Base-by-base conservation (phyloP, 2,797 vertebrate genomes). In the Arnoldichthys spilopterus region DNA sequence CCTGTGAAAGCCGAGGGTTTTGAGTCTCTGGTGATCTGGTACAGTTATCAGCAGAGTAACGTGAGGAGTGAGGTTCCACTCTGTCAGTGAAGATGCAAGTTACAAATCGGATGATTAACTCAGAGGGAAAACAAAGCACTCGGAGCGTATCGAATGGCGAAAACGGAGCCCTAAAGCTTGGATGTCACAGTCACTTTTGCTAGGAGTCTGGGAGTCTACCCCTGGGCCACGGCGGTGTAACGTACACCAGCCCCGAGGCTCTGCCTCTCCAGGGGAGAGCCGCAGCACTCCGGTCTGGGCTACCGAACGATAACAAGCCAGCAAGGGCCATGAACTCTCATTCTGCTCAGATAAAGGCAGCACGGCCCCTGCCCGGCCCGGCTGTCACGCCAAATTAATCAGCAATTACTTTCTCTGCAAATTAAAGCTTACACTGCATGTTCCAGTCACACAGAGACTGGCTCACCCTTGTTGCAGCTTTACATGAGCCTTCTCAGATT, bases 301-400 rank as follows among this genome's bases (percentile, higher is more conserved):
- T 86, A 87, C 81, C 87, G 89, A 90, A 87, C 85, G 87, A 90
- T 89, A 84, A 87, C 90, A 90, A 80, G 86, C 86, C 87, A 88
- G 59, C 81, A 87, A 66, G 71, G 59, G 68, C 34, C 59, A 18
- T 66, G 76, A 93, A 87, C 89, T 85, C 89, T 91, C 91, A 93
- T 92, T 90, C 89, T 73, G 87, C 87, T 90, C 87, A 89, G 88
- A 88, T 76, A 43, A 74, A 74, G 77, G 84, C 73, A 82, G 76
- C 67, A 74, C 86, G 85, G 84, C 78, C 76, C 76, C 77, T 80
- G 78, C 86, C 84, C 32, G 72, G 73, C 75, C 34, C 8, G 62
- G 61, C 64, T 82, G 83, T 84, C 82, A 83, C 84, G 77, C 72
- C 88, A 74, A 81, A 90, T 82, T 90, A 84, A 88, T 90, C 86